These are phyloP conservation scores for Procavia capensis DNA, from an alignment of 2,113 vertebrate genomes.

Conservation along the genomic window DNA sequence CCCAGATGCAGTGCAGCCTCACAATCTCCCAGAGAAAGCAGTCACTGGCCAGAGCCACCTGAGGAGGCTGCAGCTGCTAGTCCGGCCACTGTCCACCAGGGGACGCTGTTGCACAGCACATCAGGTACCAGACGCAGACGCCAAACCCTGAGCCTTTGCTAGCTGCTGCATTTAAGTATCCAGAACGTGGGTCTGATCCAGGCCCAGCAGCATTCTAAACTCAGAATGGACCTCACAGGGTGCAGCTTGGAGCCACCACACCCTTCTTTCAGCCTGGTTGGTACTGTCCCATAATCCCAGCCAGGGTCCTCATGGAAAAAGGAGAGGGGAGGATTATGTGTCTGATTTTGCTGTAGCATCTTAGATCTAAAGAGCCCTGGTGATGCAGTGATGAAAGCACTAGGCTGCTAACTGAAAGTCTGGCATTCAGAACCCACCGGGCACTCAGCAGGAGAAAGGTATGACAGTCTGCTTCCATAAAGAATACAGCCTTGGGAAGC, in stretches of 20 bases:
- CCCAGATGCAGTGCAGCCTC: not conserved
- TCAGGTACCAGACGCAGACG: not conserved
- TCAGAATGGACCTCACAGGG: not conserved
- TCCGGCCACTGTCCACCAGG: conserved; percentile 78
- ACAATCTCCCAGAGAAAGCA: not conserved
- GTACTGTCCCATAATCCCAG: not conserved
- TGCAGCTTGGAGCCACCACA: not conserved
- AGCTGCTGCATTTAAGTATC: fast-evolving
- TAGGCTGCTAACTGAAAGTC: no score
- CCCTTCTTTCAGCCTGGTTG: not conserved
- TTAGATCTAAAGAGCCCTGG: no score
- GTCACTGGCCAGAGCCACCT: fast-evolving
- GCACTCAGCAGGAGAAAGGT: no score
- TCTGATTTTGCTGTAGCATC: not conserved
- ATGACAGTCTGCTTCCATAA: no score
- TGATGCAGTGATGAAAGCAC: no score
- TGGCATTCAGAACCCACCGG: no score
- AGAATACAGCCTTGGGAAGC: no score
- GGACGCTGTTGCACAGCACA: conserved; percentile 82
- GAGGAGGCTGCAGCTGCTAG: not conserved
- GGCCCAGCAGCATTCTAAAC: not conserved
- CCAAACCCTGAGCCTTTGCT: fast-evolving
- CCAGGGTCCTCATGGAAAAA: not conserved
- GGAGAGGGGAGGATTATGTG: no score
- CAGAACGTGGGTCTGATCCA: not conserved